A percentile compares a stretch with the other conserved stretches of the same genome.
Conservation (phyloP, 2,797 vertebrate species). For the Fratercula arctica region DNA sequence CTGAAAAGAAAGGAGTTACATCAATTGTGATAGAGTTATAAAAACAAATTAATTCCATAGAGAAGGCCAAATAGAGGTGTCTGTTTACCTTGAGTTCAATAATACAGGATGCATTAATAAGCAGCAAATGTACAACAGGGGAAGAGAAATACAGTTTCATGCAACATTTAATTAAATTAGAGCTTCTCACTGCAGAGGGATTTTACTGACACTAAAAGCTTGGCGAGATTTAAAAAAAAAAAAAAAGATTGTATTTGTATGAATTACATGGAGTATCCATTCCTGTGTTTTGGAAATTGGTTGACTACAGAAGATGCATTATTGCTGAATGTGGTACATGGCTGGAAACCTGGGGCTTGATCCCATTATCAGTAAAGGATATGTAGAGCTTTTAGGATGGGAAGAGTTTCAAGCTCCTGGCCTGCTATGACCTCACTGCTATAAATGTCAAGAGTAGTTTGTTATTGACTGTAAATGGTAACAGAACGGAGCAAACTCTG, state of each 20-base stretch:
- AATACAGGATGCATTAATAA: constrained; percentile 6
- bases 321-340: not conserved
- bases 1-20: not conserved
- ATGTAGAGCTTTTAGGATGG: not conserved
- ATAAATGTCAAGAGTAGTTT: not conserved
- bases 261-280: not conserved
- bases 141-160: constrained; percentile 20
- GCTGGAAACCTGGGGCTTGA: not conserved
- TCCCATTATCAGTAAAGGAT: not conserved
- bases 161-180: constrained; percentile 48
- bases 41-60: not conserved
- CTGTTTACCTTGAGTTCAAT: not conserved
- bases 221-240: not conserved
- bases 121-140: not conserved
- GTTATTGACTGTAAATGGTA: not conserved
- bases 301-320: not conserved
- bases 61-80: not conserved
- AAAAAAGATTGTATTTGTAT: not conserved
- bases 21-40: not conserved
- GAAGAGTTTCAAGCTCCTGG: not conserved
- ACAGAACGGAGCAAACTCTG: not conserved
- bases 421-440: not conserved
- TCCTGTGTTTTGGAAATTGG: not conserved
- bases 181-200: not conserved
- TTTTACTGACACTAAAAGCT: constrained; percentile 4